Evolutionary conservation across 2,888 invertebrate genomes (phyloP), one percentile per base, ranked within the genome.

Genomic region (Galerucella calmariensis): DNA sequence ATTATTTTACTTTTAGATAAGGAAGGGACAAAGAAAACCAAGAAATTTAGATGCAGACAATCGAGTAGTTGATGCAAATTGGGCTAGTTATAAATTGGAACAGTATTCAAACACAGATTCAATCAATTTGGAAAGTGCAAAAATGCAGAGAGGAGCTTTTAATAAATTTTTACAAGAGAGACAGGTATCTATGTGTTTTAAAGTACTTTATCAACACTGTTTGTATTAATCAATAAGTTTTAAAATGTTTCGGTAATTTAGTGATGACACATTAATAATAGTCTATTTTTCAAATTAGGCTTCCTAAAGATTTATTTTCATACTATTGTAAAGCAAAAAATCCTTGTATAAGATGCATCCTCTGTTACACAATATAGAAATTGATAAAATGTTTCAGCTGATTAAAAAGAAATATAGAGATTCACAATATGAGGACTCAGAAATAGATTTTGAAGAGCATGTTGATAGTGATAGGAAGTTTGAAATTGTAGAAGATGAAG

Each of bases 91-190:
- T 73, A 79, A 81, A 66, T n/a, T 71, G 41, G 77, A 66, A 24
- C 79, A 82, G 53, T 67, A 81, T 11, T 63, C 81, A 5, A 85
- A 85, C 78, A 72, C 80, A 71, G 74, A 83, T 76, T 82, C 84
- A 61, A 69, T 86, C 9, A 68, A 78, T 56, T 84, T 82, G 79
- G 72, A 78, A 14, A 84, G 80, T 51, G 69, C 73, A 0, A 87
- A 86, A 67, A 79, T 86, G 67, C 90, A 91, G 81, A 87, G 87
- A 72, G 85, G 88, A 73, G 89, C 90, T 14, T 88, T 92, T 75
- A 87, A 88, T 0, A 88, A 90, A 27, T 92, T 92, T 83, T 84
- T 92, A 75, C 80, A 85, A 58, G 88, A 90, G 77, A 87, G 90
- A 87, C 88, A 89, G 87, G 89, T 89, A 79, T 41, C 1, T 41